phyloP scores from a whole-genome alignment of 2,888 invertebrate genomes.

The Heliconius charithonia region DNA sequence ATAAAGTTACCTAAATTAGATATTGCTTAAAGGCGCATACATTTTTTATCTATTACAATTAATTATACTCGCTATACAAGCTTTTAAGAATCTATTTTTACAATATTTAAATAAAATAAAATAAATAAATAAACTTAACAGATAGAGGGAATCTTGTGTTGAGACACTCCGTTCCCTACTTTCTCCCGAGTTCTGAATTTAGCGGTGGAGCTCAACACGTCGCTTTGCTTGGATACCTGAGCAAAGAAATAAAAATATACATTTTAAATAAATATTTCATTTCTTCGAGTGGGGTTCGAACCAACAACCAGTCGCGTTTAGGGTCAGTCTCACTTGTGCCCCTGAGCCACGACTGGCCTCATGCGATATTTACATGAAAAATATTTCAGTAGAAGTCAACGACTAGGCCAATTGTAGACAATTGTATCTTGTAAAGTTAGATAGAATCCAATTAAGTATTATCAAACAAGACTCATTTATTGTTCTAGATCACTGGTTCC shows the following conservation, averaged over 20 bases:
- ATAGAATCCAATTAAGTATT: slow-evolving; percentile 57
- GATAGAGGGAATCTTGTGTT: no score
- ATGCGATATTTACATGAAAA: neutral
- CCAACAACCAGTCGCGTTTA: no score
- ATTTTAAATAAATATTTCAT: no score
- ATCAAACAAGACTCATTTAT: slow-evolving; percentile 64
- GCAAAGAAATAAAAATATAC: no score
- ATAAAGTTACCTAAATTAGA: neutral
- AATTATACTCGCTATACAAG: neutral
- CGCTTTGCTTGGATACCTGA: no score
- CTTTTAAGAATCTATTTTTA: neutral
- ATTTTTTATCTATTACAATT: neutral
- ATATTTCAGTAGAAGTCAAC: neutral
- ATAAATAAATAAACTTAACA: no score
- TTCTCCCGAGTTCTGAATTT: no score
- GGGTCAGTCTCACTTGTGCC: no score
- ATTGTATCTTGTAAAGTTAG: slow-evolving; percentile 1
- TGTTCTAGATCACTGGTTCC: slow-evolving; percentile 51
- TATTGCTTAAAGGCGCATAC: neutral
- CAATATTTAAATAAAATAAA: neutral
- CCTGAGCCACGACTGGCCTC: no score
- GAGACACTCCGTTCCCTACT: no score
- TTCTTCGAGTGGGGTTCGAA: no score
- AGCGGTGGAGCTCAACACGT: no score
- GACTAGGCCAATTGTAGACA: neutral